A percentile compares a stretch with the other conserved stretches of the same genome.
Evolutionary conservation across 2,113 vertebrate genomes (phyloP).

Genomic region (Arenaria interpres): DNA sequence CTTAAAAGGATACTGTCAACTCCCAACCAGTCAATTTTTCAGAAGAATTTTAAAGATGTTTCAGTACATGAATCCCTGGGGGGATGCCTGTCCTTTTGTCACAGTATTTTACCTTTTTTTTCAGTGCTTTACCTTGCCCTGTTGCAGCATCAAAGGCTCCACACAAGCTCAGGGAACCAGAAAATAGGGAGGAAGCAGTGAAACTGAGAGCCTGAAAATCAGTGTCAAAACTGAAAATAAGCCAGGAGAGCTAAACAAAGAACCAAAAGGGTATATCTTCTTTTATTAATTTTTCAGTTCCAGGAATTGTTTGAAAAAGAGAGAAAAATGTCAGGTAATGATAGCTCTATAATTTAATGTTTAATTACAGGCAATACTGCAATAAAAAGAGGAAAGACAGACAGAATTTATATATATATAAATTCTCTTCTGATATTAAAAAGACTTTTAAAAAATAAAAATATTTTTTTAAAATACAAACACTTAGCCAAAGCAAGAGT

Average conservation of each 20-base stretch:
- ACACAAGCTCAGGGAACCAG: neutral
- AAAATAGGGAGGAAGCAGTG: neutral
- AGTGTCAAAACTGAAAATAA: conserved; percentile 14
- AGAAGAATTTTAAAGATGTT: neutral
- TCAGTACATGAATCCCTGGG: neutral
- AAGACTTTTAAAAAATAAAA: neutral
- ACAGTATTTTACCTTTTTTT: neutral
- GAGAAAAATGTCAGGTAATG: neutral
- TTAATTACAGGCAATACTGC: neutral
- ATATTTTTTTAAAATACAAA: neutral
- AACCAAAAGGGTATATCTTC: neutral
- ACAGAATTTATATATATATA: no score
- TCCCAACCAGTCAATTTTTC: neutral
- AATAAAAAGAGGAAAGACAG: neutral
- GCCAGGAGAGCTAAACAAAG: neutral
- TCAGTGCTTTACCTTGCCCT: neutral
- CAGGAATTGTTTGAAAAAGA: neutral
- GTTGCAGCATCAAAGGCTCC: neutral
- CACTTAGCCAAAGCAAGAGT: neutral
- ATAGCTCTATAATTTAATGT: neutral
- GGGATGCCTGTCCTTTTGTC: neutral
- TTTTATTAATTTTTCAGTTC: conserved; percentile 6
- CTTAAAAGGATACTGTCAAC: neutral
- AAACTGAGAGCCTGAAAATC: neutral
- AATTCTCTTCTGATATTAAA: neutral